phyloP scores from a whole-genome alignment of 2,888 invertebrate species.

The Sericinus montela region DNA sequence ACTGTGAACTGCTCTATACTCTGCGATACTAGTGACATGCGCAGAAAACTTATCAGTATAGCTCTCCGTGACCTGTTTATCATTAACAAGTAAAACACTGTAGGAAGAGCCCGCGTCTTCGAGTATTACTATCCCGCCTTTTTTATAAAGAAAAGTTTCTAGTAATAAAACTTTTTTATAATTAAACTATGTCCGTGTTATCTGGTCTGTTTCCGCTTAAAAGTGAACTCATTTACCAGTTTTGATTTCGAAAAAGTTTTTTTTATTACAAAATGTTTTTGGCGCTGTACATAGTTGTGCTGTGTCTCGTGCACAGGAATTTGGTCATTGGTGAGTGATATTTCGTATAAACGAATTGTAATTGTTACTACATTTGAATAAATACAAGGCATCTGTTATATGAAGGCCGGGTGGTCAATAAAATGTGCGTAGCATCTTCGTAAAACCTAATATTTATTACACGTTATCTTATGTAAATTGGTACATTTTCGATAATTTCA shows the following conservation, averaged over 20 bases:
- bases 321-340: slow-evolving; percentile 40
- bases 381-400: slow-evolving; percentile 26
- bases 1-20: slow-evolving; percentile 30
- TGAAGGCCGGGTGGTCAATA: slow-evolving; percentile 21
- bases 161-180: slow-evolving; percentile 2
- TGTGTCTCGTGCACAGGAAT: slow-evolving; percentile 37
- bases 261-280: slow-evolving; percentile 36
- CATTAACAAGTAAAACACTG: slow-evolving; percentile 36
- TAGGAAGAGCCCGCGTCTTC: slow-evolving; percentile 23
- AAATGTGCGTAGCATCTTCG: slow-evolving; percentile 23
- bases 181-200: slow-evolving; percentile 13
- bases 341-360: slow-evolving; percentile 8
- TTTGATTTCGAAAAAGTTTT: slow-evolving; percentile 16
- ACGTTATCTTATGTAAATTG: slow-evolving; percentile 17
- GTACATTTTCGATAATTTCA: slow-evolving; percentile 1
- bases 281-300: slow-evolving; percentile 35
- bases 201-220: neutral
- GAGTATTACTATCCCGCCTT: slow-evolving; percentile 1
- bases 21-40: slow-evolving; percentile 36
- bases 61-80: slow-evolving; percentile 40
- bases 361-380: slow-evolving; percentile 31
- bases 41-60: slow-evolving; percentile 57
- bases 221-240: slow-evolving; percentile 5
- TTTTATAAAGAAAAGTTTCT: slow-evolving; percentile 4
- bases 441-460: slow-evolving; percentile 16